Evolutionary conservation across 64 coral and sea anemone genomes (phyloP), one percentile per base, ranked within the genome.

Genomic region (Montipora capricornis): DNA sequence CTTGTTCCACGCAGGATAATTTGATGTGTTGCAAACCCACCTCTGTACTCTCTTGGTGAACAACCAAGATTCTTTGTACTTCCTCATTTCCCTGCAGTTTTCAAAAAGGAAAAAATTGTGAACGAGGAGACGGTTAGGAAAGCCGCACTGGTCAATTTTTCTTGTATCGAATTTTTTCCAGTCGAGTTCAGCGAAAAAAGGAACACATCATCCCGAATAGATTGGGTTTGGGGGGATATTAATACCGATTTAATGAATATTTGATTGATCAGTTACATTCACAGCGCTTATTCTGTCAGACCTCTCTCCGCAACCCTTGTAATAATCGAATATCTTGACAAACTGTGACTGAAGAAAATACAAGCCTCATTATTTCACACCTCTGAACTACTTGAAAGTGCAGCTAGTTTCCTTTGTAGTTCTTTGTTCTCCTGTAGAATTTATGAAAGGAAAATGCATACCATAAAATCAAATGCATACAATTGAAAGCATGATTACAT

Each of bases 381-480:
- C 80, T 66, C 80, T 62, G 22, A 44, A 17, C 4, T 10, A 12
- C 57, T 19, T 44, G 57, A 8, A 17, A 64, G 55, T 13, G 82
- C 68, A 71, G 44, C 82, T 11, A 47, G n/a, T 60, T 93, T 80
- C 46, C 37, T 92, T 92, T 74, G 9, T 8, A 92, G 79, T 76
- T 82, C 90, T 11, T 44, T 82, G 2, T 62, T 84, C 19, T 75
- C 80, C 80, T 84, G 51, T 53, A 71, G 20, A 11, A 15, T 67
- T 13, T 14, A 67, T 1, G 12, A 67, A 67, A 4, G 15, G 62
- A 71, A 71, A 4, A 14, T 11, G 14, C 53, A 57, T 6, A 57
- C 11, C 37, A 57, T 57, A 57, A 57, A 57, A 57, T 4, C 37
- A 37, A 37, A 37, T 37, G 37, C 37, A 37, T 37, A 37, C 37